Evolutionary conservation across 2,113 vertebrate genomes (phyloP).

Genomic region (Ovibos moschatus): DNA sequence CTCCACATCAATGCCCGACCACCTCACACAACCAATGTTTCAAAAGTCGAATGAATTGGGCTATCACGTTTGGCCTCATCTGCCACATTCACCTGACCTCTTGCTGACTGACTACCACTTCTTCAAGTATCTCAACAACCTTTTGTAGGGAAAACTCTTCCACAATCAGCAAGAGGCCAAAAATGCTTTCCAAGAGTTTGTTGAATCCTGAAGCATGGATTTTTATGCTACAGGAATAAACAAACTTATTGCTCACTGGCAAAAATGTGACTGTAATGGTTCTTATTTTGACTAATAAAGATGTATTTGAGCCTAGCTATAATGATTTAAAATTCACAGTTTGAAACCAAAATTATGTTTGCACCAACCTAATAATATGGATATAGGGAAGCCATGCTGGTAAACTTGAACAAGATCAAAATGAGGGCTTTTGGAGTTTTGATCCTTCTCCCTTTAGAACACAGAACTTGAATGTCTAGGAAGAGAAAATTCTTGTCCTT

Average conservation of each 20-base stretch:
- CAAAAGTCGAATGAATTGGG: background rate
- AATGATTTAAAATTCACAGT: background rate
- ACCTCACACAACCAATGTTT: background rate
- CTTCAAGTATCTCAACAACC: background rate
- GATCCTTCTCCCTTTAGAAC: background rate
- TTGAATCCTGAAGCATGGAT: background rate
- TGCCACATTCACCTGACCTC: background rate
- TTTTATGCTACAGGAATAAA: background rate
- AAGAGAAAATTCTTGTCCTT: background rate
- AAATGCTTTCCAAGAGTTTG: background rate
- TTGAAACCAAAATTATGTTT: background rate
- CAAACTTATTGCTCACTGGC: background rate
- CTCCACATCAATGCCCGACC: background rate
- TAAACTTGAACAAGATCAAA: background rate
- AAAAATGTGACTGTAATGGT: background rate
- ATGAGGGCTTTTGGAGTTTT: background rate
- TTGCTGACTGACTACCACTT: background rate
- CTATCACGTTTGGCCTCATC: background rate
- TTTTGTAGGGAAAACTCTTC: background rate
- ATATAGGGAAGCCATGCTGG: background rate
- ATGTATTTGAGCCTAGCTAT: background rate
- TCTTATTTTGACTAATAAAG: background rate
- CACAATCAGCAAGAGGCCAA: background rate
- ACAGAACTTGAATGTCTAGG: background rate
- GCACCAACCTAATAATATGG: background rate